Evolutionary conservation across 2,888 invertebrate species (phyloP).

Genomic region (Acrobeloides nanus): DNA sequence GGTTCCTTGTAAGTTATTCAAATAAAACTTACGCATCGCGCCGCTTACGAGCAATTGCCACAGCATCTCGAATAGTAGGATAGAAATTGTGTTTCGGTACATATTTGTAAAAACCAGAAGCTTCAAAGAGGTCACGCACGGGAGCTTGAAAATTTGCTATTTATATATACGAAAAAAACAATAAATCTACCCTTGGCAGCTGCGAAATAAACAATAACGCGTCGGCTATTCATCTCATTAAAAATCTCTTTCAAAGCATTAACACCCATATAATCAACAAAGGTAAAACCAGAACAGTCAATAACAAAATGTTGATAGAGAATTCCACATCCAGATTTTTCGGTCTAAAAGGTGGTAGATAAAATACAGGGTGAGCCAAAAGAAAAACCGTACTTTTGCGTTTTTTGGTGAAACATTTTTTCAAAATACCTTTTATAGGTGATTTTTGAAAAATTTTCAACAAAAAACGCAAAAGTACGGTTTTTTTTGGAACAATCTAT

Average conservation of each 20-base stretch:
- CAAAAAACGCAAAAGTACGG: no score
- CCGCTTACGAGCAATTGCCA: slow-evolving; percentile 43
- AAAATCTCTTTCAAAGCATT: slow-evolving; percentile 45
- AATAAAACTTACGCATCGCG: no score
- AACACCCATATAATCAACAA: slow-evolving; percentile 52
- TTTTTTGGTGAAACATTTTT: no score
- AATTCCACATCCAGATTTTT: slow-evolving; percentile 8
- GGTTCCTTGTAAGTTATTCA: no score
- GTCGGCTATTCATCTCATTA: slow-evolving; percentile 22
- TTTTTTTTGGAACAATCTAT: no score
- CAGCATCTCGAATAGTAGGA: slow-evolving; percentile 49
- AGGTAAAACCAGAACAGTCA: slow-evolving; percentile 52
- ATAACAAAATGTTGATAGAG: slow-evolving; percentile 42
- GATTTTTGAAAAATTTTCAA: no score
- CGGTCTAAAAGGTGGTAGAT: no score
- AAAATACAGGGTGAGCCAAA: no score
- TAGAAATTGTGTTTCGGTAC: slow-evolving; percentile 51
- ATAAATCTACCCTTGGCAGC: slow-evolving; percentile 37
- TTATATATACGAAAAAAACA: neutral
- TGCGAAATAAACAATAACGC: slow-evolving; percentile 51
- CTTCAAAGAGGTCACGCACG: slow-evolving; percentile 46
- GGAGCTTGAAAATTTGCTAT: slow-evolving; percentile 25
- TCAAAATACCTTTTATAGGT: no score
- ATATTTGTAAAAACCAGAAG: slow-evolving; percentile 40
- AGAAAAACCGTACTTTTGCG: no score